Conservation (phyloP, 2,888 invertebrate genomes). For the Brenthis ino region DNA sequence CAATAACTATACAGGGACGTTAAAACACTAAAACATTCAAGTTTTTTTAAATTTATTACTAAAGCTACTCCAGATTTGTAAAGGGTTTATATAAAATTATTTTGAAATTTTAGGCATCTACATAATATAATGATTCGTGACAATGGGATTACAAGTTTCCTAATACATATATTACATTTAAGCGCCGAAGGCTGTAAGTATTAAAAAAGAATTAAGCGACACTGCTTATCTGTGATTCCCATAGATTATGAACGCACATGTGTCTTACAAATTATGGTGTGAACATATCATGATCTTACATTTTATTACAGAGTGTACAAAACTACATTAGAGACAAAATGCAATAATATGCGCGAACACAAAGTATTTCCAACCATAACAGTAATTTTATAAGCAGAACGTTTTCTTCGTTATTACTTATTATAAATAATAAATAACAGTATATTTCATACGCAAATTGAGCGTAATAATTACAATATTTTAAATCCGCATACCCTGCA, state of each 20-base stretch:
- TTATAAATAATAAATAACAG: slow-evolving; percentile 45
- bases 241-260: slow-evolving; percentile 21
- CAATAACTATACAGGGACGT: slow-evolving; percentile 28
- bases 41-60: slow-evolving; percentile 25
- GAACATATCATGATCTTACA: no score
- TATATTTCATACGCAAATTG: slow-evolving; percentile 51
- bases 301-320: background rate
- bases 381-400: slow-evolving; percentile 17
- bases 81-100: slow-evolving; percentile 28
- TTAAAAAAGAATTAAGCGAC: no score
- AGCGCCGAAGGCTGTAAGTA: slow-evolving; percentile 2
- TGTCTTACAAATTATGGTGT: background rate
- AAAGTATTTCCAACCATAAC: slow-evolving; percentile 11
- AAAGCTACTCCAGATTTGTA: slow-evolving; percentile 22
- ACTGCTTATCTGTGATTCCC: background rate
- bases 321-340: slow-evolving; percentile 21
- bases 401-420: slow-evolving; percentile 28
- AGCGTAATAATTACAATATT: slow-evolving; percentile 37
- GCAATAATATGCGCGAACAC: slow-evolving; percentile 25
- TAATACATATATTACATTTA: background rate
- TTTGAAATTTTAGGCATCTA: slow-evolving; percentile 16
- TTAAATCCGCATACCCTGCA: slow-evolving; percentile 67
- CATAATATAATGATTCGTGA: slow-evolving; percentile 15
- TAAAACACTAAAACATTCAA: slow-evolving; percentile 31
- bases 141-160: slow-evolving; percentile 14